These are phyloP conservation scores for Spodoptera picta DNA, from an alignment of 2,888 invertebrate genomes.

Conservation along the genomic window DNA sequence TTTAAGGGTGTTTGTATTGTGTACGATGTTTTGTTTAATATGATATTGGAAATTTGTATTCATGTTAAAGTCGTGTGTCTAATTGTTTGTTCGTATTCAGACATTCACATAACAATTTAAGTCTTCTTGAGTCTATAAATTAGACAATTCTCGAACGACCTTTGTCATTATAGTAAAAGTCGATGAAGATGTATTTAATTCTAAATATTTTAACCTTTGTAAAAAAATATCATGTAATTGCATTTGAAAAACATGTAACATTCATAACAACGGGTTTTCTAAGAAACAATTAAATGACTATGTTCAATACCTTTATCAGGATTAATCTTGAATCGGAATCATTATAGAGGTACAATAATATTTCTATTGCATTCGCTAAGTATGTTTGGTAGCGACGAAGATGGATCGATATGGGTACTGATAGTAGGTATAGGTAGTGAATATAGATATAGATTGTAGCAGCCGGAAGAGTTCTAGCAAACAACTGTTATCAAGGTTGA, in stretches of 20 bases:
- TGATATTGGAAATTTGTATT: constrained; percentile 13
- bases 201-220: no score
- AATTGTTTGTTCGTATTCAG: constrained; percentile 4
- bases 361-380: constrained; percentile 21
- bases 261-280: background rate
- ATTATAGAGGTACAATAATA: background rate
- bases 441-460: constrained; percentile 18
- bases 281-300: constrained; percentile 22
- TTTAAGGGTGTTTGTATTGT: constrained; percentile 42
- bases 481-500: constrained; percentile 51
- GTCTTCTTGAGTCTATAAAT: background rate
- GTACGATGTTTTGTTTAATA: constrained; percentile 32
- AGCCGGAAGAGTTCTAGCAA: constrained; percentile 50
- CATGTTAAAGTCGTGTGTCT: constrained; percentile 1
- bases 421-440: constrained; percentile 8
- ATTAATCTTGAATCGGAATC: constrained; percentile 15
- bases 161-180: background rate
- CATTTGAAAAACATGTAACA: background rate
- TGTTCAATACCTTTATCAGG: constrained; percentile 13
- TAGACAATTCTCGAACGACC: background rate
- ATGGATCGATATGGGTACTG: constrained; percentile 42
- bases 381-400: constrained; percentile 27
- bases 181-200: background rate
- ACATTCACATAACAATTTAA: background rate
- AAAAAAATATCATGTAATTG: no score